Percentiles rank a stretch among this genome's conserved stretches.
These are phyloP conservation scores for Sapajus apella DNA, from an alignment of 2,113 vertebrate species.

Conservation along the genomic window DNA sequence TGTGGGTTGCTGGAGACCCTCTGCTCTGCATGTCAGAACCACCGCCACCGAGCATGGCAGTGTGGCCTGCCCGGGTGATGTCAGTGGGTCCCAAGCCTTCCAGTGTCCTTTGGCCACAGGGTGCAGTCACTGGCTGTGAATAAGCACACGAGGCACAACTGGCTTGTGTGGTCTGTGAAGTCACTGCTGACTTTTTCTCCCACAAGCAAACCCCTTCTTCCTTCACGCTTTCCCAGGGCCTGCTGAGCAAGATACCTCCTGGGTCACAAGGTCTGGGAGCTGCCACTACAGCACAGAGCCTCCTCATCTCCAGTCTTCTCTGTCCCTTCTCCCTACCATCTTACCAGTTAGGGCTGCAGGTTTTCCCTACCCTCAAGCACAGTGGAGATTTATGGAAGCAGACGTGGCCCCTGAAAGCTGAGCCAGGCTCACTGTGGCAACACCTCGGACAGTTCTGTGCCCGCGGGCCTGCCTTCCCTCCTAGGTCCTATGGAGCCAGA, in stretches of 20 bases:
- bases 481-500: not conserved
- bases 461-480: fast-evolving
- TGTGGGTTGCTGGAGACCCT: too few relatives aligned
- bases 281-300: not conserved
- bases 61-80: not conserved
- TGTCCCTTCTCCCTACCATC: not conserved
- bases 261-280: not conserved
- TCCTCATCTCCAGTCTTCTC: not conserved
- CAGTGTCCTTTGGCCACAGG: not conserved
- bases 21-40: fast-evolving
- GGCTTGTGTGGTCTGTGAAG: not conserved
- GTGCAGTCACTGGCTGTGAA: not conserved
- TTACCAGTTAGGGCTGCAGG: not conserved
- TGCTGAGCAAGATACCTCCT: not conserved
- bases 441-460: not conserved
- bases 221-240: not conserved
- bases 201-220: not conserved
- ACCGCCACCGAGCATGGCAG: too few relatives aligned
- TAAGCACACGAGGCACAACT: not conserved
- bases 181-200: not conserved
- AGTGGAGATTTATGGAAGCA: not conserved
- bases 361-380: fast-evolving
- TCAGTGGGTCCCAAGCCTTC: not conserved
- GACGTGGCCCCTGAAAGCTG: fast-evolving
- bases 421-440: not conserved